Conservation (phyloP, 2,797 vertebrate species). For the Pangasius larnaudii region DNA sequence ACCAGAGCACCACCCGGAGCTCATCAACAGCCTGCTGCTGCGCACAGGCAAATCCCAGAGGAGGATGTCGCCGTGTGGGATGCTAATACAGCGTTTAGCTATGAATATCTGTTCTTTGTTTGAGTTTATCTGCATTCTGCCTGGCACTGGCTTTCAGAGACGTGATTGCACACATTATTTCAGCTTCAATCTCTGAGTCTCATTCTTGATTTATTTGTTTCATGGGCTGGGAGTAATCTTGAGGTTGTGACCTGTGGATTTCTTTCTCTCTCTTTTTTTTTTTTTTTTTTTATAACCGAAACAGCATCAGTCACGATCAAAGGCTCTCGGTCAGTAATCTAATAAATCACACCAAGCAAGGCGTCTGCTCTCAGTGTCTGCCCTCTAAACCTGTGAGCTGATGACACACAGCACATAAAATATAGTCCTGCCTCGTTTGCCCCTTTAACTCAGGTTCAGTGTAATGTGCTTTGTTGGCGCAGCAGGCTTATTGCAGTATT, state of each 20-base stretch:
- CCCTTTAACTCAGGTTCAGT: slow-evolving; percentile 36
- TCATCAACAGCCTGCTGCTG: slow-evolving; percentile 63
- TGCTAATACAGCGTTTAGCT: slow-evolving; percentile 49
- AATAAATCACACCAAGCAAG: slow-evolving; percentile 67
- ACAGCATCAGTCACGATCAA: slow-evolving; percentile 75
- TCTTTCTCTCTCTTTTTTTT: neutral
- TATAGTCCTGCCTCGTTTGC: slow-evolving; percentile 70
- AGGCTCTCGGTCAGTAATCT: slow-evolving; percentile 73
- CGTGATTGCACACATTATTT: slow-evolving; percentile 42
- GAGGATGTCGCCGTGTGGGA: slow-evolving; percentile 34
- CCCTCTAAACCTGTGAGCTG: slow-evolving; percentile 69
- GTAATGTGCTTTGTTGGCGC: neutral
- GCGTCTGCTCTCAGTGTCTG: slow-evolving; percentile 71
- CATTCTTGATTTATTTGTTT: slow-evolving; percentile 69
- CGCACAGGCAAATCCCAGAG: slow-evolving; percentile 37
- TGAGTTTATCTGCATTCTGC: slow-evolving; percentile 44
- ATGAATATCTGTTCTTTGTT: slow-evolving; percentile 43
- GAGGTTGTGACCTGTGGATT: slow-evolving; percentile 46
- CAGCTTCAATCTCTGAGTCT: slow-evolving; percentile 53
- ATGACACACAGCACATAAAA: slow-evolving; percentile 67
- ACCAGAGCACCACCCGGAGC: slow-evolving; percentile 55
- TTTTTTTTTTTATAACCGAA: slow-evolving; percentile 59
- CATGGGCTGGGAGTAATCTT: slow-evolving; percentile 66
- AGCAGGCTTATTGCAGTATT: neutral
- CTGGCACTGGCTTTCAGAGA: slow-evolving; percentile 28